These are phyloP conservation scores for Sebastes elongatus DNA, from an alignment of 2,797 vertebrate genomes.

Conservation along the genomic window DNA sequence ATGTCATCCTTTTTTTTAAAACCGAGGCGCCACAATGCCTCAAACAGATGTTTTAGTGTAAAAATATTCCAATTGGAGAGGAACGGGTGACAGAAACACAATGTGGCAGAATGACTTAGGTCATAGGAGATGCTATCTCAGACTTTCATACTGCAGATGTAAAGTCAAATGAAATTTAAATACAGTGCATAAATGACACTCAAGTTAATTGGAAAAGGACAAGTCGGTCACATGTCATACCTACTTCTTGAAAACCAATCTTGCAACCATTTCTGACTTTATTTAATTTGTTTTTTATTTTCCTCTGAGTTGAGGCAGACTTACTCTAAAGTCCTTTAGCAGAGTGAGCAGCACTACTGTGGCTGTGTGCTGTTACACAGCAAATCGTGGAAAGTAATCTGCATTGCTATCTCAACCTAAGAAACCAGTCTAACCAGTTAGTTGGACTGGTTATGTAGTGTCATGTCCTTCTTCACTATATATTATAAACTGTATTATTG, in stretches of 20 bases:
- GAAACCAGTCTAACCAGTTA: slow-evolving; percentile 15
- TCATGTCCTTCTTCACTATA: background rate
- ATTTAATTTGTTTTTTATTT: background rate
- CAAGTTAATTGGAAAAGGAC: background rate
- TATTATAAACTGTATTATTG: background rate
- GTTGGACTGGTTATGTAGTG: background rate
- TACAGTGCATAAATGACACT: background rate
- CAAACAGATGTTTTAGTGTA: background rate
- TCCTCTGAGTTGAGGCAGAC: background rate
- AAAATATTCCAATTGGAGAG: background rate
- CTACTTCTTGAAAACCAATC: background rate
- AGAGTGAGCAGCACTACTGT: background rate
- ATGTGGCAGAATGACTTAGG: background rate
- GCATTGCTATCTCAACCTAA: background rate
- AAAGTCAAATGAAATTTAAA: background rate
- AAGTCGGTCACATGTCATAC: background rate
- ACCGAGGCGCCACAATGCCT: accelerated
- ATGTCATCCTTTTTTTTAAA: background rate
- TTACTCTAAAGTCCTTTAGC: background rate
- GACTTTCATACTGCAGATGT: background rate
- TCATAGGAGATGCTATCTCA: background rate
- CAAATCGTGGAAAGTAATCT: background rate
- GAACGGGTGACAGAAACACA: background rate
- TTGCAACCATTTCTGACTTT: background rate
- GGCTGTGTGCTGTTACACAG: background rate